These are phyloP conservation scores for Acipenser transmontanus DNA, from an alignment of 2,797 vertebrate species.

Conservation along the genomic window DNA sequence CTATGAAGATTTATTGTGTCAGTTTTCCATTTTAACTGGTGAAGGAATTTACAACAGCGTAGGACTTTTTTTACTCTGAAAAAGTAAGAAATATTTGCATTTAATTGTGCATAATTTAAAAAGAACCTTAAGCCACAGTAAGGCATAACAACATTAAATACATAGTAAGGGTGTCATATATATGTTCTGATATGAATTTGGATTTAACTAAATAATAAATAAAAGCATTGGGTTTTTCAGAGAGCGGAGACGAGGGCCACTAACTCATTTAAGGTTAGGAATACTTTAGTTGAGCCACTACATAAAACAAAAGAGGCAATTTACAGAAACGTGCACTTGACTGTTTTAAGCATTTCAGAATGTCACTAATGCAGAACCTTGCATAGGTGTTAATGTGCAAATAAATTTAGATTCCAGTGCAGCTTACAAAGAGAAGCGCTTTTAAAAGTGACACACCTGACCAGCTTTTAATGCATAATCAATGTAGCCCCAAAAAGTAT, in stretches of 20 bases:
- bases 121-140: constrained; percentile 22
- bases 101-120: constrained; percentile 14
- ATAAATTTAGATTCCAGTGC: background rate
- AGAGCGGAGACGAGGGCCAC: constrained; percentile 68
- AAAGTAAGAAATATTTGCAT: no score
- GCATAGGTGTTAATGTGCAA: background rate
- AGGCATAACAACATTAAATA: constrained; percentile 35
- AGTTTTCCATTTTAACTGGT: no score
- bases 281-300: constrained; percentile 70
- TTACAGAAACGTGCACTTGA: constrained; percentile 45
- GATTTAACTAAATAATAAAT: constrained; percentile 75
- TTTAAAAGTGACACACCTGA: constrained; percentile 11
- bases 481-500: constrained; percentile 15
- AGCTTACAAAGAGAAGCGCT: background rate
- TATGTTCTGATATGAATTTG: constrained; percentile 62
- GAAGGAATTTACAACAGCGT: no score
- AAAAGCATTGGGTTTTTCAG: constrained; percentile 73
- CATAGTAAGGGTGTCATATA: constrained; percentile 61
- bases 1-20: no score
- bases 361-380: constrained; percentile 9
- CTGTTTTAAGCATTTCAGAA: background rate
- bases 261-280: constrained; percentile 79
- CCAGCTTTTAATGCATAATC: constrained; percentile 33
- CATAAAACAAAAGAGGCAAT: constrained; percentile 52
- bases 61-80: no score